Percentiles rank a stretch among this genome's conserved stretches.
Evolutionary conservation across 2,888 invertebrate genomes (phyloP).

Genomic region (Carcina quercana): DNA sequence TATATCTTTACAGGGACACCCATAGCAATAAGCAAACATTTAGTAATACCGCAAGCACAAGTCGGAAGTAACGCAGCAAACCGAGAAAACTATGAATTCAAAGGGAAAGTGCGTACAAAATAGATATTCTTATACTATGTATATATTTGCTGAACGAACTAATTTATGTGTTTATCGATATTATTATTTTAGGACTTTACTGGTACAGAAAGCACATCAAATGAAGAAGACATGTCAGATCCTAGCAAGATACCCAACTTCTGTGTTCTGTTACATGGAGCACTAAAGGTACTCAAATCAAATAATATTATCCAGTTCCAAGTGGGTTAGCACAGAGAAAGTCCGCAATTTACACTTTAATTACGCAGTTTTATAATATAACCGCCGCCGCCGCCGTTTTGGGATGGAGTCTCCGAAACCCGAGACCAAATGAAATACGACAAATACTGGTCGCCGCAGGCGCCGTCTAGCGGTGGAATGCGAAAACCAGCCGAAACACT

Average conservation of each 20-base stretch:
- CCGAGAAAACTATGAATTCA: slow-evolving; percentile 59
- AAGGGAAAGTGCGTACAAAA: too few relatives aligned
- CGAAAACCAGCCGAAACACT: too few relatives aligned
- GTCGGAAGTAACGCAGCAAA: slow-evolving; percentile 44
- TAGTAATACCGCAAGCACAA: slow-evolving; percentile 85
- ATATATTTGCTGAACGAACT: not conserved
- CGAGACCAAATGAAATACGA: not conserved
- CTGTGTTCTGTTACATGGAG: slow-evolving; percentile 94
- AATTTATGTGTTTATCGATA: not conserved
- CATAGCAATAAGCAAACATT: slow-evolving; percentile 91
- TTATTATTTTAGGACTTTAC: slow-evolving; percentile 44
- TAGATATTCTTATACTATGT: too few relatives aligned
- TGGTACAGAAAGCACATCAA: slow-evolving; percentile 50
- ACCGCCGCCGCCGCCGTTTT: not conserved
- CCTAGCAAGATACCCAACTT: slow-evolving; percentile 90
- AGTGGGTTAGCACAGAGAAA: too few relatives aligned
- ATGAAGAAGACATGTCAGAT: slow-evolving; percentile 73
- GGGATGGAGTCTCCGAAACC: not conserved
- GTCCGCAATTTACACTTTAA: too few relatives aligned
- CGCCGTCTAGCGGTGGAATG: too few relatives aligned
- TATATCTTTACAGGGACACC: slow-evolving; percentile 79
- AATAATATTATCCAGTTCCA: too few relatives aligned
- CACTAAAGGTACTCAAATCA: slow-evolving; percentile 90
- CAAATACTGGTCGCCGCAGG: not conserved
- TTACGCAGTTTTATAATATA: too few relatives aligned